These are phyloP conservation scores for Brachionus plicatilis DNA, from an alignment of 1,140 invertebrate genomes.

Conservation along the genomic window DNA sequence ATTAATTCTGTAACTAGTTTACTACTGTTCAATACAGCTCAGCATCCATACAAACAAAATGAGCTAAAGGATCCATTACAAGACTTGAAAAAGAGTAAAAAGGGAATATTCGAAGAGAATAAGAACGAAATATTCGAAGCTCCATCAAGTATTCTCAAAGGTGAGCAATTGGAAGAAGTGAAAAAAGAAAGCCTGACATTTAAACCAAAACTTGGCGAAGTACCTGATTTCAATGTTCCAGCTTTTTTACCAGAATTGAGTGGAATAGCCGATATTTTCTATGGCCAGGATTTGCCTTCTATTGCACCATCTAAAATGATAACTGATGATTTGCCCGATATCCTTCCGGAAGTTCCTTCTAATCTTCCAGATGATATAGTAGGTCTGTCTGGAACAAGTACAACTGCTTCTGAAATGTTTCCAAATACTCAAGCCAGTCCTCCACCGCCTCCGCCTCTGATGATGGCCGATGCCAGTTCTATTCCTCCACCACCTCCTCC, in stretches of 20 bases:
- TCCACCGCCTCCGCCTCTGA: conserved; percentile 4
- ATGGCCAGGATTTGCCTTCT: conserved; percentile 25
- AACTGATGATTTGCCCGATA: conserved; percentile 19
- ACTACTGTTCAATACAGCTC: conserved; percentile 26
- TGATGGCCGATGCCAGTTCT: background rate
- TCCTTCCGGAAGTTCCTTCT: conserved; percentile 5
- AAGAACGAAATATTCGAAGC: conserved; percentile 19
- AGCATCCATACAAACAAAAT: conserved; percentile 38
- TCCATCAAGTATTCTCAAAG: conserved; percentile 15
- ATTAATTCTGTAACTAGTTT: conserved; percentile 19
- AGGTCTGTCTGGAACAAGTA: background rate
- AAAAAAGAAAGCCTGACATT: conserved; percentile 27
- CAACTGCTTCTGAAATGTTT: background rate
- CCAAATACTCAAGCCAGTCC: background rate
- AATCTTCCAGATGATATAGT: background rate
- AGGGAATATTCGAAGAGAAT: background rate
- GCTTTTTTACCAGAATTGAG: conserved; percentile 31
- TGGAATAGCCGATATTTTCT: conserved; percentile 36
- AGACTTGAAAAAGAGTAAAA: conserved; percentile 26
- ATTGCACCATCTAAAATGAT: conserved; percentile 36
- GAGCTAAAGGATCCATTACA: conserved; percentile 15
- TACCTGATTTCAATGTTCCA: conserved; percentile 38
- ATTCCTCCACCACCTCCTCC: conserved; percentile 20
- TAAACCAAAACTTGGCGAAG: conserved; percentile 35
- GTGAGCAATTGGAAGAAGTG: background rate